These are phyloP conservation scores for Drosophila lutescens DNA, from an alignment of 2,888 invertebrate genomes.

Conservation along the genomic window DNA sequence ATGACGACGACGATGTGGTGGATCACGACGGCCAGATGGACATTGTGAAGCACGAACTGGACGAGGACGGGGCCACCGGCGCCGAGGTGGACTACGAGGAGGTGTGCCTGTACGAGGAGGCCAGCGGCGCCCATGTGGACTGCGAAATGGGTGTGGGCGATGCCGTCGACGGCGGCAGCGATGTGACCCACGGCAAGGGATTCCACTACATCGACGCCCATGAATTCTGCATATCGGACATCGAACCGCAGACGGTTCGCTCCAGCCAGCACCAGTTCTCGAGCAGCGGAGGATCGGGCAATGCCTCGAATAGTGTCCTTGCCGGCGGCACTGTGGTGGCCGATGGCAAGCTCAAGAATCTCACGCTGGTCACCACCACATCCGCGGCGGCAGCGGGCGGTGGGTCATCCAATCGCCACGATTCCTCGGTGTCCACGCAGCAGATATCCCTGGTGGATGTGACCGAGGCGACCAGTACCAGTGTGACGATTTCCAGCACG, in stretches of 20 bases:
- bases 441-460: slow-evolving; percentile 67
- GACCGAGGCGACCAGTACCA: slow-evolving; percentile 67
- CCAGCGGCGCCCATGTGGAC: slow-evolving; percentile 68
- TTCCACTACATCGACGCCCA: slow-evolving; percentile 79
- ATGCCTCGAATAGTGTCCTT: slow-evolving; percentile 54
- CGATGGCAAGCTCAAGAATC: slow-evolving; percentile 74
- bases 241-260: slow-evolving; percentile 51
- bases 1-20: slow-evolving; percentile 61
- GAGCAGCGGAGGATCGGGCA: slow-evolving; percentile 30
- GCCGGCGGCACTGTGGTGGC: slow-evolving; percentile 39
- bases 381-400: slow-evolving; percentile 21
- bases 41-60: slow-evolving; percentile 76
- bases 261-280: slow-evolving; percentile 41
- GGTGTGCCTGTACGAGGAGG: slow-evolving; percentile 81
- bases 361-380: slow-evolving; percentile 73
- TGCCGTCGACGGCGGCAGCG: slow-evolving; percentile 62
- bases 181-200: slow-evolving; percentile 70
- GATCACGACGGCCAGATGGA: slow-evolving; percentile 76
- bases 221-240: slow-evolving; percentile 79
- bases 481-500: slow-evolving; percentile 69
- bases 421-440: slow-evolving; percentile 33
- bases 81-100: slow-evolving; percentile 80
- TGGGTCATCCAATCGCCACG: slow-evolving; percentile 16
- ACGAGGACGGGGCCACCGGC: slow-evolving; percentile 76
- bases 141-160: slow-evolving; percentile 74